Percentiles rank a stretch among this genome's conserved stretches.
These are phyloP conservation scores for Antennarius striatus DNA, from an alignment of 2,113 vertebrate genomes.

Conservation along the genomic window DNA sequence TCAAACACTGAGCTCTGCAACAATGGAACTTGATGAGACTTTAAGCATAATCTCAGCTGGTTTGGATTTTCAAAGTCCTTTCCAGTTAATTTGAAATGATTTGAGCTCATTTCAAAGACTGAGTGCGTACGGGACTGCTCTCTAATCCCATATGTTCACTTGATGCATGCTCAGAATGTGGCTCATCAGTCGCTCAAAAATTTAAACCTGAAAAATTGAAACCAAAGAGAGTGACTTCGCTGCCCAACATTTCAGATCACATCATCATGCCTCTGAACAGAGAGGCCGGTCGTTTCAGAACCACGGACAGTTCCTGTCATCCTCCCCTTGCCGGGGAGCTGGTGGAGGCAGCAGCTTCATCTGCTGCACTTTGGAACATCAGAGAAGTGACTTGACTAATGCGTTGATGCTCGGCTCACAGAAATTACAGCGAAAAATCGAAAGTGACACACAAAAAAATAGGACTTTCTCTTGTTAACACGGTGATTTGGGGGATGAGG, in stretches of 20 bases:
- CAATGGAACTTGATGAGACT: not conserved
- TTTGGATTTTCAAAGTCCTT: not conserved
- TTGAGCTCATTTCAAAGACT: no score
- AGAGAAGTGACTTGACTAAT: conserved; percentile 51
- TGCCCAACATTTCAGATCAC: conserved; percentile 25
- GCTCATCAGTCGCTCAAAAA: not conserved
- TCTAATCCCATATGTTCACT: no score
- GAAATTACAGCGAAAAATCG: conserved; percentile 4
- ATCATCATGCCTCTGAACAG: conserved; percentile 48
- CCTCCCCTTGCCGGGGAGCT: conserved; percentile 35
- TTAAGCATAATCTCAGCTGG: not conserved
- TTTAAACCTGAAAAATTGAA: conserved; percentile 4
- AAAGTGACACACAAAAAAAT: conserved; percentile 12
- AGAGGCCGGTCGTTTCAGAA: conserved; percentile 64
- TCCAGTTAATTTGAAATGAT: not conserved
- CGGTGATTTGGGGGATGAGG: conserved; percentile 16
- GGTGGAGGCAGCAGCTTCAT: conserved; percentile 34
- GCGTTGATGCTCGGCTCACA: conserved; percentile 23
- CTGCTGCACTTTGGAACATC: conserved; percentile 49
- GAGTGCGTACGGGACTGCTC: no score
- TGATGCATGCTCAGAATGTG: not conserved
- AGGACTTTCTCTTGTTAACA: conserved; percentile 9
- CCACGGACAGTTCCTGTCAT: conserved; percentile 70
- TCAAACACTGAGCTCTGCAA: not conserved
- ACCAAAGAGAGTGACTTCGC: conserved; percentile 3